Evolutionary conservation across 2,113 vertebrate species (phyloP).

Genomic region (Tenebrosternarchus preto): DNA sequence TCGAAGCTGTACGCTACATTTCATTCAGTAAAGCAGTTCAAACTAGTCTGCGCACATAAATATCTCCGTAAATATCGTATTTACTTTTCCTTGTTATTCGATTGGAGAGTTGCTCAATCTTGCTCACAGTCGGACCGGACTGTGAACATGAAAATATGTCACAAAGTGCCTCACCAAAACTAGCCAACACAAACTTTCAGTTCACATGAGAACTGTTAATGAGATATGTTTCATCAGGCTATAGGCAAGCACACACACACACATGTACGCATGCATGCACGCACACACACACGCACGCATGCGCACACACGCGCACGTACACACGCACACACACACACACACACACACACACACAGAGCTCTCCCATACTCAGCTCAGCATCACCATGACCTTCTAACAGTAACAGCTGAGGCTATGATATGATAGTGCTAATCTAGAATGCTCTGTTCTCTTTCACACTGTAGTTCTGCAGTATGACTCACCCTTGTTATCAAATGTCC

Average conservation of each 20-base stretch:
- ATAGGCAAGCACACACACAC: neutral
- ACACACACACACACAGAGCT: constrained; percentile 24
- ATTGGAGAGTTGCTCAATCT: constrained; percentile 9
- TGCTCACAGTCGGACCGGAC: neutral
- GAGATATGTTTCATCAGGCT: neutral
- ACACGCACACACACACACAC: constrained; percentile 20
- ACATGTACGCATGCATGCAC: neutral
- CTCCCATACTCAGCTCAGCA: neutral
- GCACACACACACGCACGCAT: constrained; percentile 13
- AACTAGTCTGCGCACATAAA: constrained; percentile 47
- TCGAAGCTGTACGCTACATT: constrained; percentile 48
- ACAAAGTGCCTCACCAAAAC: too few species aligned
- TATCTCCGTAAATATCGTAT: neutral
- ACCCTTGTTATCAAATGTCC: constrained; percentile 13
- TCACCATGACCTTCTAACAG: constrained; percentile 1
- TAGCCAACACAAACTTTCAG: constrained; percentile 18
- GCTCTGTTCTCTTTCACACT: neutral
- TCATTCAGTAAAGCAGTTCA: constrained; percentile 48
- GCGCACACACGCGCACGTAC: neutral
- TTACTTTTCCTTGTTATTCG: neutral
- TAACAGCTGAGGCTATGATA: neutral
- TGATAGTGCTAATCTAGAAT: constrained; percentile 1
- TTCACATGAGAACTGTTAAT: neutral
- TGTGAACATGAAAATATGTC: neutral
- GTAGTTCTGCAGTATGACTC: constrained; percentile 24